Percentiles rank a stretch among this genome's conserved stretches.
Evolutionary conservation across 2,888 invertebrate species (phyloP).

Genomic region (Silvanus unidentatus): DNA sequence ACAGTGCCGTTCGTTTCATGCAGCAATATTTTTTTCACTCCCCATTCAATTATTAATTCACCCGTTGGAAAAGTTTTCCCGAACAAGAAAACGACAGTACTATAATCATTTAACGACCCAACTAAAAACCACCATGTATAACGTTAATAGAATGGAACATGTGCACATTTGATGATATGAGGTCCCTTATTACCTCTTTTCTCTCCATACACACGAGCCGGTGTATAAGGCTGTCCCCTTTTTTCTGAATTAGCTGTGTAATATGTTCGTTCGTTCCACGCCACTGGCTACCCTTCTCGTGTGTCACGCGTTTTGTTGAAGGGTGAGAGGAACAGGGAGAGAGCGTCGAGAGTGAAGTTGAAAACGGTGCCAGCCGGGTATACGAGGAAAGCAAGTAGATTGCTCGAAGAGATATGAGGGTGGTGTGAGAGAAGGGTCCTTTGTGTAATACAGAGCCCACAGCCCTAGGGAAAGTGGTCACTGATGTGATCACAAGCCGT

Average conservation of each 20-base stretch:
- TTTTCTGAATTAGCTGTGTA: conserved; percentile 25
- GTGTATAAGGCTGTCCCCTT: conserved; percentile 11
- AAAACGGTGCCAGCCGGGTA: conserved; percentile 5
- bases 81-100: too few relatives aligned
- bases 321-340: conserved; percentile 16
- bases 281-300: conserved; percentile 26
- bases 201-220: conserved; percentile 22
- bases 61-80: too few relatives aligned
- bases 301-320: conserved; percentile 14
- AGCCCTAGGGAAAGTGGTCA: conserved; percentile 42
- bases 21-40: conserved; percentile 8
- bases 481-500: conserved; percentile 45
- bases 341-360: conserved; percentile 13
- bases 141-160: conserved; percentile 27
- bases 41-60: background rate
- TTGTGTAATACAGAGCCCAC: conserved; percentile 38
- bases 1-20: conserved; percentile 19
- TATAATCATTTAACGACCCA: too few relatives aligned
- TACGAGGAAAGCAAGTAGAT: conserved; percentile 13
- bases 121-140: too few relatives aligned
- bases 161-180: conserved; percentile 7
- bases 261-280: conserved; percentile 30
- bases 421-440: conserved; percentile 21
- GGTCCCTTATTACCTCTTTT: conserved; percentile 17
- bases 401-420: conserved; percentile 9